phyloP scores from a whole-genome alignment of 1,140 invertebrate species.

The Drosophila persimilis region DNA sequence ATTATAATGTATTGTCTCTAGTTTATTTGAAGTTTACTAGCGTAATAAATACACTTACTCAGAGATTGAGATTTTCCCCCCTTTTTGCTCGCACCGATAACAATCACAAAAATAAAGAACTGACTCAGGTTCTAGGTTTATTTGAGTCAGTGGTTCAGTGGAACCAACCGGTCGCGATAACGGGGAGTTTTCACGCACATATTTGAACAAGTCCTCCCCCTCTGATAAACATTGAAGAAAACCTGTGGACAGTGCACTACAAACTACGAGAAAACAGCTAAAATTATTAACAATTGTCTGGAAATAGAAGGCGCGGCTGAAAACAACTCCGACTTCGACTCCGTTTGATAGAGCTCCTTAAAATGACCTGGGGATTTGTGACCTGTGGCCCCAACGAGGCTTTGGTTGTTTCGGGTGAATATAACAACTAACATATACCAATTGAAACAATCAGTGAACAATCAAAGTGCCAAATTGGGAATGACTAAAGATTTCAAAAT shows the following conservation, averaged over 20 bases:
- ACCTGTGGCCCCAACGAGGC: slow-evolving; percentile 99
- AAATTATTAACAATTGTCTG: too few species aligned
- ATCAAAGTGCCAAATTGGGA: background rate
- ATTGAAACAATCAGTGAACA: background rate
- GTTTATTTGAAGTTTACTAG: slow-evolving; percentile 32
- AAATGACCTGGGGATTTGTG: slow-evolving; percentile 96
- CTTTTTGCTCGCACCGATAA: background rate
- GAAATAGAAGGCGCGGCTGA: background rate
- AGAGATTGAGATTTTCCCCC: too few species aligned
- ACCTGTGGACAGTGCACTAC: too few species aligned
- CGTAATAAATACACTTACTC: slow-evolving; percentile 36
- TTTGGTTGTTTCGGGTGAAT: slow-evolving; percentile 96
- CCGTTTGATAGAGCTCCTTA: background rate
- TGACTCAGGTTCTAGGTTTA: too few species aligned
- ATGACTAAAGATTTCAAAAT: slow-evolving; percentile 9
- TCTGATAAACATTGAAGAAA: too few species aligned
- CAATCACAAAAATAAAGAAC: slow-evolving; percentile 6
- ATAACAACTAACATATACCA: background rate
- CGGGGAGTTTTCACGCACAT: too few species aligned
- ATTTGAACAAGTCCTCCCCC: too few species aligned
- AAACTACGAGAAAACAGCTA: too few species aligned
- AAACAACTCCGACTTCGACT: slow-evolving; percentile 1
- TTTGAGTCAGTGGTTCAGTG: too few species aligned
- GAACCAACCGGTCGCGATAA: too few species aligned
- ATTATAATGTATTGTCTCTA: slow-evolving; percentile 36